phyloP scores from a whole-genome alignment of 2,113 vertebrate species.

The Cryptotis parvus region DNA sequence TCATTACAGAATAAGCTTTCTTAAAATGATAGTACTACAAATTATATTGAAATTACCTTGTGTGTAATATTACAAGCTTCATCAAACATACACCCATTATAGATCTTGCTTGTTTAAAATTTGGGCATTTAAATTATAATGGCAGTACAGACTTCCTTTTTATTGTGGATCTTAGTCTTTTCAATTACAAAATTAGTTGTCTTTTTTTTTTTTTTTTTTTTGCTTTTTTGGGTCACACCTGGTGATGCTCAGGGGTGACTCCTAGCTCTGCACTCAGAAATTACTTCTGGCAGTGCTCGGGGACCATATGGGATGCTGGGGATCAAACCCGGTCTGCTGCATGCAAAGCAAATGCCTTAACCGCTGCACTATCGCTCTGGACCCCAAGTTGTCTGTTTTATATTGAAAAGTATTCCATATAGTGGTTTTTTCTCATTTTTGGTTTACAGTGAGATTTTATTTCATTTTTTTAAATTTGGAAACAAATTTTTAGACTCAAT shows the following conservation, averaged over 20 bases:
- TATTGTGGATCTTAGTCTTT: neutral
- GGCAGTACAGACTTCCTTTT: neutral
- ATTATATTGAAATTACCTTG: neutral
- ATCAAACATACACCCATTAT: neutral
- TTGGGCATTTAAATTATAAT: neutral
- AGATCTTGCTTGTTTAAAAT: neutral
- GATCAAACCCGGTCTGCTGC: too few relatives aligned
- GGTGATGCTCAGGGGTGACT: too few relatives aligned
- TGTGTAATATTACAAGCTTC: neutral
- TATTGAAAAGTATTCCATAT: too few relatives aligned
- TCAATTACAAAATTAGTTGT: constrained; percentile 32
- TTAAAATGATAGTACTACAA: neutral
- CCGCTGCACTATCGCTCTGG: too few relatives aligned
- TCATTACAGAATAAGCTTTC: neutral
- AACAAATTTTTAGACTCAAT: too few relatives aligned
- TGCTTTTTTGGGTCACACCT: too few relatives aligned
- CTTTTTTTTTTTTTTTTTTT: neutral
- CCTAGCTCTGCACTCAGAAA: too few relatives aligned
- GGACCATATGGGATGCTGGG: too few relatives aligned
- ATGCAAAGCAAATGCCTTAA: too few relatives aligned
- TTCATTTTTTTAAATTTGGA: neutral
- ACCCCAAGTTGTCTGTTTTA: neutral
- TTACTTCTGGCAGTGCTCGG: too few relatives aligned
- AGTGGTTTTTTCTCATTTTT: too few relatives aligned
- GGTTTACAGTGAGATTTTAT: neutral